These are phyloP conservation scores for Diplazon laetatorius DNA, from an alignment of 2,888 invertebrate species.

Conservation along the genomic window DNA sequence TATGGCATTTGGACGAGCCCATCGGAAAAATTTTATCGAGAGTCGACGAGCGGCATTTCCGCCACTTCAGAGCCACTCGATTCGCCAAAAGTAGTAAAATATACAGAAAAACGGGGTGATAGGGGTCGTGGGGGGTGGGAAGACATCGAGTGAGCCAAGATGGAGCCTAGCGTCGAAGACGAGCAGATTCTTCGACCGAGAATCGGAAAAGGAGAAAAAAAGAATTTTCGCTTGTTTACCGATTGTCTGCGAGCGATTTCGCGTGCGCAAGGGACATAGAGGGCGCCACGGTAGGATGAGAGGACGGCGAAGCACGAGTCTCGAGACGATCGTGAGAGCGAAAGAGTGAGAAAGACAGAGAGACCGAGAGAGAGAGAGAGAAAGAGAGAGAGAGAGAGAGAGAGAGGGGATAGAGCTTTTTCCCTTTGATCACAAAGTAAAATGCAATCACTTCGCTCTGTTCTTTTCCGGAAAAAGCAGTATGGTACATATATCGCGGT, in stretches of 20 bases:
- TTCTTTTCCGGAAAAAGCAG: slow-evolving; percentile 45
- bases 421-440: slow-evolving; percentile 71
- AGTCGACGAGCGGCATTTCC: slow-evolving; percentile 14
- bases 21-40: neutral
- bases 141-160: neutral
- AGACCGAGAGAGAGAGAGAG: slow-evolving; percentile 36
- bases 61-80: neutral
- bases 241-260: slow-evolving; percentile 53
- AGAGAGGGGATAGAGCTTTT: slow-evolving; percentile 37
- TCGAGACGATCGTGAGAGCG: neutral
- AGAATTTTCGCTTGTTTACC: slow-evolving; percentile 44
- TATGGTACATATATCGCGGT: slow-evolving; percentile 8
- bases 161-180: neutral
- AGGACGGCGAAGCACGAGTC: neutral
- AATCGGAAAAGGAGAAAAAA: neutral
- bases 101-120: no score
- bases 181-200: neutral
- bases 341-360: slow-evolving; percentile 34
- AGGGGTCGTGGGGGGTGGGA: neutral
- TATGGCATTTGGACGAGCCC: neutral
- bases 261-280: neutral
- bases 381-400: slow-evolving; percentile 34
- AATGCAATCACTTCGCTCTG: slow-evolving; percentile 68
- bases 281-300: neutral
- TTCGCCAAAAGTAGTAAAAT: neutral